Conservation (phyloP, 2,113 vertebrate species). For the Haliaeetus leucogaster region DNA sequence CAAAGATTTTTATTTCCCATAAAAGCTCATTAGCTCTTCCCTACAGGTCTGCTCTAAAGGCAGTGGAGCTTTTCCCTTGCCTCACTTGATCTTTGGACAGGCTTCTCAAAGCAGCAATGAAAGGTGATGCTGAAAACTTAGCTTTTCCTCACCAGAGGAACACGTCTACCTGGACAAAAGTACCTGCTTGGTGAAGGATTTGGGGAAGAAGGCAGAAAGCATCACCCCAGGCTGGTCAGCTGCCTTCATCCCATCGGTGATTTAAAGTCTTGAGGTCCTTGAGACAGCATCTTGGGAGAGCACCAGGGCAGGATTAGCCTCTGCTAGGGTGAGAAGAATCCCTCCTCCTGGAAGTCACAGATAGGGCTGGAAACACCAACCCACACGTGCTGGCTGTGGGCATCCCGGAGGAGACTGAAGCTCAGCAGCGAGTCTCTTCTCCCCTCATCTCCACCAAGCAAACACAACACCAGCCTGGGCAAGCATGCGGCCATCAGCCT, state of each 20-base stretch:
- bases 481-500: fast-evolving
- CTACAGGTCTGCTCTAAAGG: background rate
- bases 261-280: background rate
- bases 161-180: background rate
- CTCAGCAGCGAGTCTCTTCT: background rate
- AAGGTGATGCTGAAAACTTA: background rate
- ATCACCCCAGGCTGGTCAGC: background rate
- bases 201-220: background rate
- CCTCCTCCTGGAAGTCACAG: background rate
- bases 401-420: too few relatives aligned
- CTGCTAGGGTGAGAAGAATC: background rate
- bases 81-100: fast-evolving
- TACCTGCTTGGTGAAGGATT: background rate
- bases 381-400: fast-evolving
- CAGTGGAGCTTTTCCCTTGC: background rate
- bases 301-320: background rate
- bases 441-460: too few relatives aligned
- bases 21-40: background rate
- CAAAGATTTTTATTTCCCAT: background rate
- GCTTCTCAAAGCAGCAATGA: background rate
- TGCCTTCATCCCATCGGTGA: fast-evolving
- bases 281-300: background rate
- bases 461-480: background rate
- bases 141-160: background rate
- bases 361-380: background rate